Conservation (phyloP, 64 coral and sea anemone genomes). For the Acropora tenuis region DNA sequence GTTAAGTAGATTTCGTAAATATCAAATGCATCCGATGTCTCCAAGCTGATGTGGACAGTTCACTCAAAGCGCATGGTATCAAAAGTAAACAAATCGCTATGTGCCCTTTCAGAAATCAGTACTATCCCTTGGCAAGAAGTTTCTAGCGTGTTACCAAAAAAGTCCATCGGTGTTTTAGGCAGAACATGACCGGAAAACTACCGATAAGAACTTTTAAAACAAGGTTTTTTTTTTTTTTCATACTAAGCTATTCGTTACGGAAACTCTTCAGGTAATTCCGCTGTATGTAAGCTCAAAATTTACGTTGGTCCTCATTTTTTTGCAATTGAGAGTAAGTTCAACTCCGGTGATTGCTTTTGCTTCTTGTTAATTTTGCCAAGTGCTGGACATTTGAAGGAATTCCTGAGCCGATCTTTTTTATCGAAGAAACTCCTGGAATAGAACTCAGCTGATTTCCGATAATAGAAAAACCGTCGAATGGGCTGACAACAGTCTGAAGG, state of each 20-base stretch:
- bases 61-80: no score
- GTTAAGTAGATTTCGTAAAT: no score
- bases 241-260: no score
- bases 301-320: neutral
- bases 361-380: slow-evolving; percentile 2
- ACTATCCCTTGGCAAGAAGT: no score
- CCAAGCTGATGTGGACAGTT: no score
- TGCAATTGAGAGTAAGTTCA: neutral
- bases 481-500: slow-evolving; percentile 18
- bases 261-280: no score
- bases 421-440: slow-evolving; percentile 36
- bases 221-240: neutral
- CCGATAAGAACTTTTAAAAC: neutral
- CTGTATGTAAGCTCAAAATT: no score
- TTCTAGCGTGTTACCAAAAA: no score
- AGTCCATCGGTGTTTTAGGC: no score
- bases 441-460: slow-evolving; percentile 34
- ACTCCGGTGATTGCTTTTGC: neutral
- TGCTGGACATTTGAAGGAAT: slow-evolving; percentile 29
- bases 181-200: neutral
- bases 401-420: slow-evolving; percentile 22
- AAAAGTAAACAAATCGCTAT: no score
- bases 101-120: no score
- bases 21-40: no score
- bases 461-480: slow-evolving; percentile 26